Evolutionary conservation across 2,797 vertebrate species (phyloP), one percentile per base, ranked within the genome.

Genomic region (Hafferia zeledoni): DNA sequence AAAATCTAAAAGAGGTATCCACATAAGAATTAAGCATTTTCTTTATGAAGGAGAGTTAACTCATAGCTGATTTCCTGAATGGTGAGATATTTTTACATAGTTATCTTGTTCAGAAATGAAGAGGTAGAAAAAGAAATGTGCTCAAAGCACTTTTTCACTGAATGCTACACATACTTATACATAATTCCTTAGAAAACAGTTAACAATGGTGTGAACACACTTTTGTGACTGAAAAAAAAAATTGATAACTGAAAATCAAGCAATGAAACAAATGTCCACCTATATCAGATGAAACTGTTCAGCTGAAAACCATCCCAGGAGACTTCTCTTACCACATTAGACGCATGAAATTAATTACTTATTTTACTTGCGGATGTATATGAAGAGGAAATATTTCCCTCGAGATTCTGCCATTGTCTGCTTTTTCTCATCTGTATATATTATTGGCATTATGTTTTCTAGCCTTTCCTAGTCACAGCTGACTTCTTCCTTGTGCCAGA

Each of bases 21-120:
- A 27, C 17, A 24, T 69, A 50, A 94, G 85, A 95, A 94, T 84
- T 87, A 93, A 90, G 18, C 59, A 92, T 96, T 70, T 87, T 82
- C 63, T 93, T 59, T 91, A 91, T 89, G 35, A 94, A 71, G 57
- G 59, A 78, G 68, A 70, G 49, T 78, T 96, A 93, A 87, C 49
- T 95, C 68, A 47, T 82, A 94, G 55, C 47, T 63, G 49, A 86
- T 94, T 95, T 96, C 80, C 82, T 94, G 81, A 96, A 95, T 86
- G 79, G 69, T 77, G 41, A 96, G 85, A 41, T 92, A 68, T 86
- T 96, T 93, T 95, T 91, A 41, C 18, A 50, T 64, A 76, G 55
- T 88, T 96, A 46, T 71, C 79, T 92, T 94, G n/a, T 81, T 88
- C 84, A 96, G 65, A 69, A 91, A 84, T 46, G 69, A 86, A 94